Conservation (phyloP, 2,797 vertebrate species). For the Okamejei kenojei region DNA sequence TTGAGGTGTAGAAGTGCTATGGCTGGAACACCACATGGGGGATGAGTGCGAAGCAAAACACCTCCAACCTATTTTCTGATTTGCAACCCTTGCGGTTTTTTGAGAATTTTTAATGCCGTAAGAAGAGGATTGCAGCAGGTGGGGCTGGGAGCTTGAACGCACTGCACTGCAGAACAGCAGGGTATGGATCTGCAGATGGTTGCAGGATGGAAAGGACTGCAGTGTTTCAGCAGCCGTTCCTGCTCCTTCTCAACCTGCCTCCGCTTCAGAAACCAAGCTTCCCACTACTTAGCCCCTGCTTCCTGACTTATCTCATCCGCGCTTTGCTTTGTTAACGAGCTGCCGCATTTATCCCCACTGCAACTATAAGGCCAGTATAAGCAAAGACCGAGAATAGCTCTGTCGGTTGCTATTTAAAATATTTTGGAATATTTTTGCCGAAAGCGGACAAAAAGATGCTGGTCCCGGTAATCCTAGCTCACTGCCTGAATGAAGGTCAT, state of each 20-base stretch:
- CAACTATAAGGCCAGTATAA: background rate
- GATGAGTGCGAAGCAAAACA: constrained; percentile 3
- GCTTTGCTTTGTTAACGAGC: background rate
- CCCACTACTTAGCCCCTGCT: background rate
- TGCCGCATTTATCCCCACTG: background rate
- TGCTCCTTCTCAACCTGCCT: background rate
- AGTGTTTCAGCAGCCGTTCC: constrained; percentile 22
- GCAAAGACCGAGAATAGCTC: background rate
- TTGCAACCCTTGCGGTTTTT: constrained; percentile 34
- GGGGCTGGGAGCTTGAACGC: background rate
- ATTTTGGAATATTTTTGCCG: no score
- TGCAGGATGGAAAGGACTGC: constrained; percentile 6
- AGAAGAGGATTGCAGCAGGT: constrained; percentile 10
- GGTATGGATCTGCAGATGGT: constrained; percentile 27
- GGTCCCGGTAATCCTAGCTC: background rate
- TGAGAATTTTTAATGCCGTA: constrained; percentile 24
- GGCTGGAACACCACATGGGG: constrained; percentile 19
- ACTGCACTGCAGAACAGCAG: constrained; percentile 14
- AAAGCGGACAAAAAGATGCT: background rate
- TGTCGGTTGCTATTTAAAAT: no score
- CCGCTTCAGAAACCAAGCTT: constrained; percentile 9
- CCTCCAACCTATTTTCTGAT: constrained; percentile 32
- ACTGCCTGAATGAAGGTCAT: background rate
- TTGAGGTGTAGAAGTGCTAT: background rate
- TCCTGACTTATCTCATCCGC: constrained; percentile 8